These are phyloP conservation scores for Hippocampus barbouri DNA, from an alignment of 2,113 vertebrate species.

Conservation along the genomic window DNA sequence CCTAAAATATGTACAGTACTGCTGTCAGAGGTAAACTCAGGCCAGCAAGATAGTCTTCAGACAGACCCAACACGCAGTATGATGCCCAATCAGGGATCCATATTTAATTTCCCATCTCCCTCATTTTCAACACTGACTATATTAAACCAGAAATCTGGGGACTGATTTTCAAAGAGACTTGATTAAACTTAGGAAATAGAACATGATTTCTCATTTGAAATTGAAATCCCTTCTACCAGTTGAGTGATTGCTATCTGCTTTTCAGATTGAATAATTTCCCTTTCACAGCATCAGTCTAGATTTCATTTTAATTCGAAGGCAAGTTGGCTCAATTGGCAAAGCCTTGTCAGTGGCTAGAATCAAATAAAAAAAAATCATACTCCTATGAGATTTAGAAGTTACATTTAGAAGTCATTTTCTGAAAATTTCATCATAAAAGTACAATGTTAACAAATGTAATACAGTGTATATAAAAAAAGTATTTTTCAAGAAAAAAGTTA, in stretches of 20 bases:
- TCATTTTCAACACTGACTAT: constrained; percentile 37
- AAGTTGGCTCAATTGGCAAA: constrained; percentile 7
- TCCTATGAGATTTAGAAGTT: neutral
- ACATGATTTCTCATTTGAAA: constrained; percentile 64
- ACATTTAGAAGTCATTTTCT: neutral
- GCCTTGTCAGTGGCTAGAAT: neutral
- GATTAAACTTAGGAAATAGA: constrained; percentile 63
- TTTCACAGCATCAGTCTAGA: constrained; percentile 36
- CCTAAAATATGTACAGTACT: neutral
- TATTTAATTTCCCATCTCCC: constrained; percentile 50
- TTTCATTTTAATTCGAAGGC: constrained; percentile 43
- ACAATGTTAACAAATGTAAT: neutral
- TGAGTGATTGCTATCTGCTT: constrained; percentile 35
- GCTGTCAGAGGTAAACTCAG: neutral
- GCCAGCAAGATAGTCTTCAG: constrained; percentile 8
- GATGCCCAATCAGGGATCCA: constrained; percentile 46
- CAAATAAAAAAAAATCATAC: neutral
- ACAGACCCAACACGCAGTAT: constrained; percentile 40
- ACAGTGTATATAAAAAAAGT: too few species aligned
- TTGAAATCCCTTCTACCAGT: constrained; percentile 49
- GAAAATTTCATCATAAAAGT: neutral
- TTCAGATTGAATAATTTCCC: constrained; percentile 54
- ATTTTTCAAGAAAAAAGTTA: too few species aligned
- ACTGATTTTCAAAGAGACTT: constrained; percentile 60
- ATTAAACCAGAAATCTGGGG: constrained; percentile 59